Conservation (phyloP, 1,140 invertebrate species). For the Heliconius nattereri region DNA sequence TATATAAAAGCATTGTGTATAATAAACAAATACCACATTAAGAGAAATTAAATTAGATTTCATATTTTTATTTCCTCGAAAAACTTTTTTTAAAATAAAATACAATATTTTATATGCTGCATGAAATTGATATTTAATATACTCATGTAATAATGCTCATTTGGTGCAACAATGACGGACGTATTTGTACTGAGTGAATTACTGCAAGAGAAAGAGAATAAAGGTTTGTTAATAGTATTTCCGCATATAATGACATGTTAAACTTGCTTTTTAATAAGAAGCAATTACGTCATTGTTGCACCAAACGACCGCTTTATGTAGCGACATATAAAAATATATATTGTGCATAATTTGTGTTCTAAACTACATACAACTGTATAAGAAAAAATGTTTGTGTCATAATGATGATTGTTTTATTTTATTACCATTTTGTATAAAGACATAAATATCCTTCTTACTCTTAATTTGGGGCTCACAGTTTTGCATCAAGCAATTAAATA, state of each 20-base stretch:
- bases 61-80: not conserved
- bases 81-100: not conserved
- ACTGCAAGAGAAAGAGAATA: too few relatives aligned
- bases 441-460: not conserved
- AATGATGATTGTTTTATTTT: slow-evolving; percentile 2
- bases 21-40: not conserved
- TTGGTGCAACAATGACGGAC: too few relatives aligned
- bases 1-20: slow-evolving; percentile 4
- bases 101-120: too few relatives aligned
- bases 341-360: slow-evolving; percentile 13
- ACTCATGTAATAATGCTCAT: too few relatives aligned
- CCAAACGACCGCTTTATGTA: too few relatives aligned
- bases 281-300: too few relatives aligned
- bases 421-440: not conserved
- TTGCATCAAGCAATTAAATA: slow-evolving; percentile 1
- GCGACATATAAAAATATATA: not conserved
- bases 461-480: slow-evolving; percentile 5
- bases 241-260: too few relatives aligned
- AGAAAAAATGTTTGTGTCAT: not conserved
- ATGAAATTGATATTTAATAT: too few relatives aligned
- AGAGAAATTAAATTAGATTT: not conserved
- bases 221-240: too few relatives aligned
- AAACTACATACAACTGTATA: not conserved
- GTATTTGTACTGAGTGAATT: too few relatives aligned
- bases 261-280: too few relatives aligned